phyloP scores from a whole-genome alignment of 2,113 vertebrate genomes.

The Caracal caracal region DNA sequence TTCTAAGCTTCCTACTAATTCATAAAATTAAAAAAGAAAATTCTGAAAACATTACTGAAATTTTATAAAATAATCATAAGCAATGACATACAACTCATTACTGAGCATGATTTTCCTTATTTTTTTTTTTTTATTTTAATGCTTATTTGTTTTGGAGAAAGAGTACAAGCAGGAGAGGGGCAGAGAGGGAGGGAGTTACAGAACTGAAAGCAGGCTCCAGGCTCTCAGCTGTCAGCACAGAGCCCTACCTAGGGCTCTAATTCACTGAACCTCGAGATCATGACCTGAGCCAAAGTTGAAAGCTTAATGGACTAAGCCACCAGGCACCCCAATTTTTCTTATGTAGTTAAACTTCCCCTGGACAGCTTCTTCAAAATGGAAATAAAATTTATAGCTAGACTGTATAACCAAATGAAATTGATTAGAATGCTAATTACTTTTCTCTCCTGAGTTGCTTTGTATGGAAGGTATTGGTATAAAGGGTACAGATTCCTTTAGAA shows the following conservation, averaged over 20 bases:
- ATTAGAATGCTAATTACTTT: background rate
- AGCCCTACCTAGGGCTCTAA: too few species aligned
- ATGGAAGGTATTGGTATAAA: background rate
- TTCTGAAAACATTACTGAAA: background rate
- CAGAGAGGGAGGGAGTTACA: too few species aligned
- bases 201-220: too few species aligned
- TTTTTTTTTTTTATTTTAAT: too few species aligned
- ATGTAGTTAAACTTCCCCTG: background rate
- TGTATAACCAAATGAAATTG: background rate
- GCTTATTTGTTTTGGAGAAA: too few species aligned
- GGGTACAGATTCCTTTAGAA: background rate
- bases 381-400: background rate
- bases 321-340: background rate
- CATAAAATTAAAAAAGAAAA: background rate
- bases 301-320: too few species aligned
- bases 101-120: slow-evolving; percentile 13
- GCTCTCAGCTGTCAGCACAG: too few species aligned
- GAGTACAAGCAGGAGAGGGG: too few species aligned
- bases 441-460: background rate
- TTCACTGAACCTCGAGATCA: too few species aligned
- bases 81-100: background rate
- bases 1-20: slow-evolving; percentile 30
- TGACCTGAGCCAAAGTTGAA: too few species aligned
- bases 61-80: background rate
- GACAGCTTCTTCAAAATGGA: slow-evolving; percentile 21